Conservation (phyloP, 2,797 vertebrate genomes). For the Basileuterus tristriatus region DNA sequence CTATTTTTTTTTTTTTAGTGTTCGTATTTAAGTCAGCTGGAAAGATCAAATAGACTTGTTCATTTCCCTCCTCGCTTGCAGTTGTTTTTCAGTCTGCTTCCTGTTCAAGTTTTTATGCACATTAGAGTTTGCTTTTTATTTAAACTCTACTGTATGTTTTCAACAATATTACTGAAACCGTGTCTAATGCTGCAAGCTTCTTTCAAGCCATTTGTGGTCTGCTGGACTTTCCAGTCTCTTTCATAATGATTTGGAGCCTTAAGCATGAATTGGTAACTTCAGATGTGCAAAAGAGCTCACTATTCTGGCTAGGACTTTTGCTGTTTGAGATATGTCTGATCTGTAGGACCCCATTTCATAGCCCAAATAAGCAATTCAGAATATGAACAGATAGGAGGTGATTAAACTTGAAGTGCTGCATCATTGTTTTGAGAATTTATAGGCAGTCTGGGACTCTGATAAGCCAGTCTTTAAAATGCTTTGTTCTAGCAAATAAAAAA, state of each 20-base stretch:
- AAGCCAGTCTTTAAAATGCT: not conserved
- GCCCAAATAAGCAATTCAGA: not conserved
- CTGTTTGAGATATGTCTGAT: not conserved
- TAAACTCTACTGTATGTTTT: not conserved
- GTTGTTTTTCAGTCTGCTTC: constrained; percentile 43
- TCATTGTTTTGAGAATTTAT: not conserved
- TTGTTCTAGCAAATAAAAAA: not conserved
- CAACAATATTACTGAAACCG: not conserved
- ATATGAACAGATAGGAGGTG: not conserved
- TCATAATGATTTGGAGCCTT: not conserved
- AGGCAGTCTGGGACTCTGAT: not conserved
- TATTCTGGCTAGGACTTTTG: not conserved
- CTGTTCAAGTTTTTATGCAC: not conserved
- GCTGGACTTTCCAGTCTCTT: not conserved
- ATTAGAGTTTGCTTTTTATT: not conserved
- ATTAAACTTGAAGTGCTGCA: not conserved
- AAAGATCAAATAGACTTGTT: constrained; percentile 56
- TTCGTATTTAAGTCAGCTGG: not conserved
- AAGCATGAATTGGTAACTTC: not conserved
- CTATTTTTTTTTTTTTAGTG: not conserved
- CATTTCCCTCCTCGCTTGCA: constrained; percentile 17
- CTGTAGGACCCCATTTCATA: not conserved
- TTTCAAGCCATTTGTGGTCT: not conserved
- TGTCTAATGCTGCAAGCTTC: not conserved
- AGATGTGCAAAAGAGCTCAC: not conserved